Percentiles rank a stretch among this genome's conserved stretches.
phyloP scores from a whole-genome alignment of 2,113 vertebrate species.

The Saccopteryx leptura region DNA sequence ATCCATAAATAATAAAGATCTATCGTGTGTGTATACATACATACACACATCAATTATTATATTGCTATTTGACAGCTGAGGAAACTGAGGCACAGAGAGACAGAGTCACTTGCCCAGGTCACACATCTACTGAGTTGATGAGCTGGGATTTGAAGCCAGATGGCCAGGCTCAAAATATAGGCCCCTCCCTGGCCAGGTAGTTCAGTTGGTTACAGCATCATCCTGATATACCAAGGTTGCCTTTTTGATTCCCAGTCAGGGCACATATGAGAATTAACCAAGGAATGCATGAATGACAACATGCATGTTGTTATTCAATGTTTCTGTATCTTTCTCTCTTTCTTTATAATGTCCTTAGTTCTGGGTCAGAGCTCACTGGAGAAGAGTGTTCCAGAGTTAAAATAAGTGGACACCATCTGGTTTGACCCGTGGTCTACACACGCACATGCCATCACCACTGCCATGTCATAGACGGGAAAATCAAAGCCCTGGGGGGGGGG shows the following conservation, averaged over 20 bases:
- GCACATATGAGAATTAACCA: no score
- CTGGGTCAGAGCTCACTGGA: background rate
- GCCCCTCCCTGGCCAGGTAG: background rate
- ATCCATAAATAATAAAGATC: background rate
- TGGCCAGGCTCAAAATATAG: background rate
- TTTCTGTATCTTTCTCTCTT: no score
- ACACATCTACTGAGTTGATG: background rate
- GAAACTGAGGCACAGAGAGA: background rate
- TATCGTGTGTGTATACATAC: background rate
- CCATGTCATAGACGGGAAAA: background rate
- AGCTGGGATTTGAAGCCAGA: background rate
- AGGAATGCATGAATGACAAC: no score
- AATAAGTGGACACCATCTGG: background rate
- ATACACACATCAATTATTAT: background rate
- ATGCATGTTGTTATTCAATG: no score
- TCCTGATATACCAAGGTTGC: no score
- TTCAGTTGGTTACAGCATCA: no score
- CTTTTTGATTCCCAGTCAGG: no score
- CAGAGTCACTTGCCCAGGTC: background rate
- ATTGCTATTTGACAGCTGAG: background rate
- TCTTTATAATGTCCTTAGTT: background rate
- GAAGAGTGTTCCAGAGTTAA: background rate
- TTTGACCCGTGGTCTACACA: background rate
- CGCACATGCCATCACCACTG: background rate
- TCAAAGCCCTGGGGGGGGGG: background rate